A percentile compares a stretch with the other conserved stretches of the same genome.
These are phyloP conservation scores for Borostomias antarcticus DNA, from an alignment of 2,797 vertebrate species.

Conservation along the genomic window DNA sequence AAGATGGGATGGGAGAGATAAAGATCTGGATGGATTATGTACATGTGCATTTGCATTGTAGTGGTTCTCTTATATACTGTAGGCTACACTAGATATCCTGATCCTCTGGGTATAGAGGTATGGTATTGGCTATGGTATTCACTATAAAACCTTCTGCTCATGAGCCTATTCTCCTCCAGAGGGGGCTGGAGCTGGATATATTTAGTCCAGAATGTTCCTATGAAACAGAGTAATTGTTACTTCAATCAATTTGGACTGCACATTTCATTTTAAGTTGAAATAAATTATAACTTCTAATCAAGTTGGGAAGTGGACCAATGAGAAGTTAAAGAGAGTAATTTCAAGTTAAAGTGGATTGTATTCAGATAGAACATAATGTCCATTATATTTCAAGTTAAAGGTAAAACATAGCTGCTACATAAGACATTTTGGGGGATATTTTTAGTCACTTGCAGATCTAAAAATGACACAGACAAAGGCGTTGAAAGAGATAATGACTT, in stretches of 20 bases:
- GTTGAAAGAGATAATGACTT: slow-evolving; percentile 26
- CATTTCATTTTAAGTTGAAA: neutral
- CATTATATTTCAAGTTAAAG: neutral
- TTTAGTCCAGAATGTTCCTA: neutral
- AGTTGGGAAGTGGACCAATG: neutral
- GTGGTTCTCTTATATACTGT: too few relatives aligned
- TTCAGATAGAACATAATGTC: neutral
- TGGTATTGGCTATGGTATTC: too few relatives aligned
- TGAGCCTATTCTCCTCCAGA: too few relatives aligned
- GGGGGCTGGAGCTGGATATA: neutral
- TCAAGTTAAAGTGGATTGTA: neutral
- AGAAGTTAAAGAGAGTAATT: neutral
- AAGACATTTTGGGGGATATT: too few relatives aligned
- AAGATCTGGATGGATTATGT: too few relatives aligned
- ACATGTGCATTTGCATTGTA: too few relatives aligned
- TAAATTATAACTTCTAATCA: neutral
- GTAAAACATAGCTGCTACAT: too few relatives aligned
- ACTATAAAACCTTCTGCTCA: neutral
- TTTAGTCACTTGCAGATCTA: too few relatives aligned
- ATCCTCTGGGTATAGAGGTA: too few relatives aligned
- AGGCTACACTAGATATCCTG: too few relatives aligned
- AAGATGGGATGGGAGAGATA: too few relatives aligned
- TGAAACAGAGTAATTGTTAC: neutral
- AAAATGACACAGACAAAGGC: neutral
- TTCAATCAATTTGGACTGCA: neutral